These are phyloP conservation scores for Drosophila leontia DNA, from an alignment of 1,140 invertebrate genomes.

Conservation along the genomic window DNA sequence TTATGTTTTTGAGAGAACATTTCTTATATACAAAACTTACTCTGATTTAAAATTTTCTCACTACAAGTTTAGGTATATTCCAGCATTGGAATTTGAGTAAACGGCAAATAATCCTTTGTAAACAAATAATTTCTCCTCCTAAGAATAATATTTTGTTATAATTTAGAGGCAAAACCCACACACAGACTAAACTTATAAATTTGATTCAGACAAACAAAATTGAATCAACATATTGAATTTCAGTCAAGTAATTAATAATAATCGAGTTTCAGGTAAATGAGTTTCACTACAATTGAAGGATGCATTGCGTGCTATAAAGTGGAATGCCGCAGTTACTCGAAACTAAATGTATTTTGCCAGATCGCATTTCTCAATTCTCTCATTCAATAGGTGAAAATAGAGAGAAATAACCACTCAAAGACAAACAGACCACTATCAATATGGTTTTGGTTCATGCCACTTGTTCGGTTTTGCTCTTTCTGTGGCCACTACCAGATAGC, in stretches of 20 bases:
- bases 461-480: slow-evolving; percentile 43
- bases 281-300: slow-evolving; percentile 9
- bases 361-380: slow-evolving; percentile 9
- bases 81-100: background rate
- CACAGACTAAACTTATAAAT: background rate
- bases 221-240: slow-evolving; percentile 25
- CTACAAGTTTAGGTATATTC: background rate
- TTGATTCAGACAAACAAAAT: slow-evolving; percentile 4
- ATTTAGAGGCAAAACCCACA: background rate
- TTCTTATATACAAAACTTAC: background rate
- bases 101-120: background rate
- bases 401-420: slow-evolving; percentile 16
- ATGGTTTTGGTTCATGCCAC: slow-evolving; percentile 45
- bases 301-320: slow-evolving; percentile 17
- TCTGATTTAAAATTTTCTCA: background rate
- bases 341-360: background rate
- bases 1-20: slow-evolving; percentile 27
- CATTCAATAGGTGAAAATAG: slow-evolving; percentile 5
- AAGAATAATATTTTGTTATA: background rate
- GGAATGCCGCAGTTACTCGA: background rate
- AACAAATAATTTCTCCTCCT: background rate
- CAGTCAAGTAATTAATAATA: slow-evolving; percentile 24
- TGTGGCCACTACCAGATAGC: slow-evolving; percentile 36
- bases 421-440: slow-evolving; percentile 45
- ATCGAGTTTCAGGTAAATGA: background rate